Base-by-base conservation (phyloP, 2,888 invertebrate species). In the Drosophila dives region DNA sequence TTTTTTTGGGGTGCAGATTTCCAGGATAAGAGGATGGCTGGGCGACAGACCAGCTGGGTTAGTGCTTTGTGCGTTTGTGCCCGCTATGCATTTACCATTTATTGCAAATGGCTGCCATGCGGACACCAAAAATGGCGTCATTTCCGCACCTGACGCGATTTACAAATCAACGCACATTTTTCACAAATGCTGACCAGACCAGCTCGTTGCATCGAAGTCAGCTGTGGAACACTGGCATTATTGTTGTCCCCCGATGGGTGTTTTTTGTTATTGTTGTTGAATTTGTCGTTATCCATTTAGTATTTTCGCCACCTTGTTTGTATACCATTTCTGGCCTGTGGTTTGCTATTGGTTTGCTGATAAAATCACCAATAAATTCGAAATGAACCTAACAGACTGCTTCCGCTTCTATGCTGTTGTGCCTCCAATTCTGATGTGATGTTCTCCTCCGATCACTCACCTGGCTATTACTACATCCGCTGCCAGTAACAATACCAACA, bases 281-380 rank as follows among this genome's bases (percentile, higher is more conserved):
- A 49, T 61, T 38, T 53, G 49, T 23, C 23, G 64, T 58, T 50
- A 36, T n/a, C 64, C 82, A 65, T 62, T 75, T 72, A 66, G 68
- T 53, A 79, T 69, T 75, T 69, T 49, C 42, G 53, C 58, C 36
- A 54, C 49, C 62, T 38, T 67, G 48, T 66, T 77, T 78, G 64
- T 69, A 68, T 63, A 49, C 38, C 33, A 49, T 76, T 71, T 61
- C 45, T 62, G 38, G 29, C 55, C 62, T 64, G 80, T 65, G 80
- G 76, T 79, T 80, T 72, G 83, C 76, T 79, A 79, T 80, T 80
- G 80, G 68, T 62, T 62, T 75, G 60, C 59, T 72, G 80, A 80
- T 80, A 79, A 82, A 82, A 80, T 80, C 80, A 80, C 72, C 76
- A 80, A 80, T 80, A 80, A 80, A 82, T 80, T 82, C 79, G 83